Evolutionary conservation across 2,113 vertebrate genomes (phyloP), one percentile per base, ranked within the genome.

Genomic region (Cranoglanis bouderius): DNA sequence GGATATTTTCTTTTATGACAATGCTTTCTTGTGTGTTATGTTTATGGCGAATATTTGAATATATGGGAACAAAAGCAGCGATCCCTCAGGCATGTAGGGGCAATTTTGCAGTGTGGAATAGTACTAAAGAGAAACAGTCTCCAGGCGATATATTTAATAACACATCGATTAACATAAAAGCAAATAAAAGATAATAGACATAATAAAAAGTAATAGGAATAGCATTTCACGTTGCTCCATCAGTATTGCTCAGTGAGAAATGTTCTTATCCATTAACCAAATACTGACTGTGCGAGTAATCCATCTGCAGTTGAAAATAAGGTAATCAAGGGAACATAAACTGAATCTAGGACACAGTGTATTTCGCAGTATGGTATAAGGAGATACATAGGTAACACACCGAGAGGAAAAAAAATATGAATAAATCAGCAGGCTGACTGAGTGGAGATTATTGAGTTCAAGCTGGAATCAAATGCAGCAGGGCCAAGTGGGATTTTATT

Each of bases 231-330:
- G 12, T 51, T 51, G 2, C 46, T 10, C 10, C 55, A 78, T 78
- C 55, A 74, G 55, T 32, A 35, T 18, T 75, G 57, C 19, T 82
- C 19, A 53, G n/a, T 40, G 13, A 70, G 59, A 87, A 87, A 80
- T 87, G 32, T 35, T 82, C 38, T 46, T 82, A 43, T 89, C 88
- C 55, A 83, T 82, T 83, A 82, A 72, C 32, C 24, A 70, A 51
- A 82, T 82, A 55, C 46, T 70, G 29, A 53, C 18, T 67, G 59
- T 19, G 43, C 14, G 61, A 59, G 53, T 40, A 57, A 26, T 32
- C 13, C 84, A 72, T 74, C 72, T 77, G 51, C 38, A 53, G 86
- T 26, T 43, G 19, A 87, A 87, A 78, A 32, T 46, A 81, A 81
- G 59, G 21, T 55, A 87, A 67, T 59, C 38, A 35, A 85, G 18